These are phyloP conservation scores for Geodia barretti DNA, from an alignment of 37 sponge, comb jelly and placozoan genomes.

Conservation along the genomic window DNA sequence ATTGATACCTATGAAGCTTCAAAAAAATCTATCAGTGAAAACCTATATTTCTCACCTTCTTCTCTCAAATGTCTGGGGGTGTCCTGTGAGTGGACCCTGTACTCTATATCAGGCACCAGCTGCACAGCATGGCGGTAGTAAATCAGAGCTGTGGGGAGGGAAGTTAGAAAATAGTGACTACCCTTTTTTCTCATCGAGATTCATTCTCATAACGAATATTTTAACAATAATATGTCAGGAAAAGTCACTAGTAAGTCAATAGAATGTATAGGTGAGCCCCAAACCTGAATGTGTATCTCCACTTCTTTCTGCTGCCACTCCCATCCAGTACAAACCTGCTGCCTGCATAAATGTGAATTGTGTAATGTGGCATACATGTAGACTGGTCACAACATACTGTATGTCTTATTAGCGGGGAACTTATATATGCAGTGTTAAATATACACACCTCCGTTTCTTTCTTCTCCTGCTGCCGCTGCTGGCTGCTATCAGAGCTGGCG, in stretches of 20 bases:
- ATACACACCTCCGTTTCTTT: background rate
- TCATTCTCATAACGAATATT: too few species aligned
- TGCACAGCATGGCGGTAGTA: conserved; percentile 81
- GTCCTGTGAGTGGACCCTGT: background rate
- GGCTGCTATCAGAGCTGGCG: background rate
- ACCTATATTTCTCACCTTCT: too few species aligned
- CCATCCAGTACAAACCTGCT: conserved; percentile 68
- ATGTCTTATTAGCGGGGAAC: background rate
- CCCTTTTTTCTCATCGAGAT: too few species aligned
- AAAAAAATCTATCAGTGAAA: too few species aligned
- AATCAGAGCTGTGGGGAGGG: conserved; percentile 46
- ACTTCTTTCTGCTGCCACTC: conserved; percentile 67
- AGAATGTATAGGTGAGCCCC: background rate
- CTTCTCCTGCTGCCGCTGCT: background rate
- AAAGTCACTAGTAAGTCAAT: background rate
- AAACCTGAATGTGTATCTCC: conserved; percentile 60
- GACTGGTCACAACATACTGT: background rate
- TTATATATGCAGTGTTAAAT: background rate
- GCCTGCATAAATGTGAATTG: conserved; percentile 36
- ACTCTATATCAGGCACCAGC: conserved; percentile 80
- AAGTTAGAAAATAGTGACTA: too few species aligned
- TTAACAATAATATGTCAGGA: background rate
- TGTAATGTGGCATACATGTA: background rate
- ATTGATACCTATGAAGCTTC: too few species aligned
- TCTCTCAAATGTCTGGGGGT: background rate